Evolutionary conservation across 2,888 invertebrate genomes (phyloP).

Genomic region (Rhimphoctona megacephalus): DNA sequence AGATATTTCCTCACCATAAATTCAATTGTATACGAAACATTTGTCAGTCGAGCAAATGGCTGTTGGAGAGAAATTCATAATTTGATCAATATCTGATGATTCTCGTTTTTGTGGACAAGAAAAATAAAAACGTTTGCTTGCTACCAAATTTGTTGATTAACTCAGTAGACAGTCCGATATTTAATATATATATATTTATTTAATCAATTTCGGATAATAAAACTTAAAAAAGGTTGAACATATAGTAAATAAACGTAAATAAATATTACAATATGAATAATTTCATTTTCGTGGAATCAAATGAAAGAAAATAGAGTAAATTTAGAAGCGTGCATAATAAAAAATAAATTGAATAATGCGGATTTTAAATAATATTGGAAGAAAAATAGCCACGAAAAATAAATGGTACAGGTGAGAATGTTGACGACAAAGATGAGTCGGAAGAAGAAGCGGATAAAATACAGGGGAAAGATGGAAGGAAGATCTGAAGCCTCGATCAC

Average conservation of each 20-base stretch:
- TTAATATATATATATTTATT: not conserved
- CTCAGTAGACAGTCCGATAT: not conserved
- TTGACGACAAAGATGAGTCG: not conserved
- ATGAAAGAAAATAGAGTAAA: not conserved
- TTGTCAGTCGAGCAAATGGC: not conserved
- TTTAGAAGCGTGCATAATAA: not conserved
- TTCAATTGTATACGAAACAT: not conserved
- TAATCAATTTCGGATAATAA: not conserved
- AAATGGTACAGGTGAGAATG: not conserved
- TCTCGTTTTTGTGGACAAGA: not conserved
- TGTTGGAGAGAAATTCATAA: not conserved
- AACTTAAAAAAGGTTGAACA: not conserved
- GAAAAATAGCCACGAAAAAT: not conserved
- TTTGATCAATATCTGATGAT: not conserved
- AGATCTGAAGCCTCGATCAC: conserved; percentile 41
- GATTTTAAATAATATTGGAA: not conserved
- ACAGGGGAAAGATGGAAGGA: conserved; percentile 25
- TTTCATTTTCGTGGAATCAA: not conserved
- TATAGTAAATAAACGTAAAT: not conserved
- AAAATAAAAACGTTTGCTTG: not conserved
- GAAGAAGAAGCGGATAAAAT: conserved; percentile 3
- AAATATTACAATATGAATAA: not conserved
- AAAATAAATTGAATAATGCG: too few relatives aligned
- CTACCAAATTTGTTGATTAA: not conserved
- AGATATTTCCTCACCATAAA: not conserved